These are phyloP conservation scores for Hyperopisus bebe DNA, from an alignment of 2,113 vertebrate species.

Conservation along the genomic window DNA sequence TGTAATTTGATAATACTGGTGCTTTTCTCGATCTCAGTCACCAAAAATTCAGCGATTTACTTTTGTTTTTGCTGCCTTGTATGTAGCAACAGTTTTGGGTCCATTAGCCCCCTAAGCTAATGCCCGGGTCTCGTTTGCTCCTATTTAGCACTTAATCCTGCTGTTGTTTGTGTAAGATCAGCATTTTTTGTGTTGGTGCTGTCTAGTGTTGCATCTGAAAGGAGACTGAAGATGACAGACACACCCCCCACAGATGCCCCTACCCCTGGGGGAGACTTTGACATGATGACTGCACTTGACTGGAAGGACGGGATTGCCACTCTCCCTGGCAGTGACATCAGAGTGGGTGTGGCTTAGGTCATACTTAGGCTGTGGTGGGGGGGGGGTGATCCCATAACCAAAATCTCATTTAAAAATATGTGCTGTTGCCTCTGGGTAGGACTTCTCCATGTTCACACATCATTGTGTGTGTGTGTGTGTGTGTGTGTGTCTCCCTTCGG, in stretches of 20 bases:
- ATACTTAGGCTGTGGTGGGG: background rate
- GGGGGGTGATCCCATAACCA: background rate
- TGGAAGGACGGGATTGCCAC: constrained; percentile 97
- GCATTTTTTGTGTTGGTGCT: background rate
- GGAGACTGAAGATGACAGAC: constrained; percentile 57
- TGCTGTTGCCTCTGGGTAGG: background rate
- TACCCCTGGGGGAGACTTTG: constrained; percentile 77
- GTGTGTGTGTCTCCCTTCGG: background rate
- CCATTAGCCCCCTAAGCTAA: background rate
- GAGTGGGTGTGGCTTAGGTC: constrained; percentile 55
- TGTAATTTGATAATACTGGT: background rate
- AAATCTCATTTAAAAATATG: background rate
- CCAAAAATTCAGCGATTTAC: background rate
- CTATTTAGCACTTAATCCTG: background rate
- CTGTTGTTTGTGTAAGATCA: background rate
- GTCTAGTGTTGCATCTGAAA: constrained; percentile 28
- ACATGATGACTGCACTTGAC: constrained; percentile 91
- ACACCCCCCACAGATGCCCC: constrained; percentile 60
- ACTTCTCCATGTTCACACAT: constrained; percentile 12
- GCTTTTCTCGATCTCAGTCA: background rate
- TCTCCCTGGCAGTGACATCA: constrained; percentile 89
- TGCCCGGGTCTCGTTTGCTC: background rate
- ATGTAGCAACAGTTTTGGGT: background rate
- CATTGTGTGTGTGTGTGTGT: background rate
- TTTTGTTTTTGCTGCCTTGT: background rate